These are phyloP conservation scores for Simalia tracyae DNA, from an alignment of 2,797 vertebrate genomes.

Conservation along the genomic window DNA sequence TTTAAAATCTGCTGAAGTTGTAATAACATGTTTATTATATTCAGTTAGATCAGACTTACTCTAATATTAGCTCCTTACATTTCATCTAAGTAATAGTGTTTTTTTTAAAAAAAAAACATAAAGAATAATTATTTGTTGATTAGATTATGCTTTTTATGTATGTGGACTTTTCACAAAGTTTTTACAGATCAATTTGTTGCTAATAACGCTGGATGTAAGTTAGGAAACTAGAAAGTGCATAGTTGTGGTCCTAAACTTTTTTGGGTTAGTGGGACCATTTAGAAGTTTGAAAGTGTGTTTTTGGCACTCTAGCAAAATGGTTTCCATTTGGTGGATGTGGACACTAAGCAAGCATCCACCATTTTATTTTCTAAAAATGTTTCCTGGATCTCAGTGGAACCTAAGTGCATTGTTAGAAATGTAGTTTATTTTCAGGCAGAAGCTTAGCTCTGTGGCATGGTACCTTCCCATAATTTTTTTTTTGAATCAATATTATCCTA, in stretches of 20 bases:
- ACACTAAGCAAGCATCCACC: background rate
- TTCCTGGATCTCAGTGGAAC: background rate
- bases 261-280: background rate
- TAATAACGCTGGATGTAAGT: background rate
- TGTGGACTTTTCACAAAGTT: background rate
- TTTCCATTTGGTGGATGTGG: background rate
- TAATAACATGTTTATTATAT: slow-evolving; percentile 18
- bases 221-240: background rate
- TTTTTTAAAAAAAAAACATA: background rate
- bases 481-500: background rate
- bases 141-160: background rate
- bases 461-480: background rate
- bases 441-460: background rate
- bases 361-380: background rate
- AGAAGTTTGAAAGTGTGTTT: background rate
- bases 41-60: slow-evolving; percentile 6
- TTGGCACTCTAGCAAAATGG: background rate
- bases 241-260: background rate
- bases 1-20: slow-evolving; percentile 21
- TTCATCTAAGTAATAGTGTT: background rate
- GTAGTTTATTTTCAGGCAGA: background rate
- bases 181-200: background rate
- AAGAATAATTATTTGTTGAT: background rate
- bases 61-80: slow-evolving; percentile 10
- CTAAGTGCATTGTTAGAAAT: background rate